Evolutionary conservation across 2,888 invertebrate species (phyloP), one percentile per base, ranked within the genome.

Genomic region (Pachycephus smyrnensis): DNA sequence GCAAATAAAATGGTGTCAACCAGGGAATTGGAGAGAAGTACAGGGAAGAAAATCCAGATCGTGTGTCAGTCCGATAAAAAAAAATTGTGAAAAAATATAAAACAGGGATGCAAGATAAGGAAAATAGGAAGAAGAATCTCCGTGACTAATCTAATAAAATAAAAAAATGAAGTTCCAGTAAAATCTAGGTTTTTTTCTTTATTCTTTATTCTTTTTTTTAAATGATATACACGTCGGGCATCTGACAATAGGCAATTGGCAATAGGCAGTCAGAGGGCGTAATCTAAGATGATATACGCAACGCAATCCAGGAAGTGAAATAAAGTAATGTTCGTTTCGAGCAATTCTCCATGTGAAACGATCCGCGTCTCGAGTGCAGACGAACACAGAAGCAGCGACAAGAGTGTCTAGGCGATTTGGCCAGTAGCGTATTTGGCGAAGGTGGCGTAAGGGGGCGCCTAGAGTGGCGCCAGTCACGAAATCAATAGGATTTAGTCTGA

Each of bases 401-500:
- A 35, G 35, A 35, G 35, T 35, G 35, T 3, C 35, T 35, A 4
- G 35, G 6, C 40, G 40, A 55, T 15, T 55, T 55, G 40, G 40
- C 40, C 40, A 55, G 40, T 55, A 55, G 23, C 40, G 40, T 55
- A 55, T 55, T 55, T 55, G 40, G 40, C 40, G 40, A 55, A 55
- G 40, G 40, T 55, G 40, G 40, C 40, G 40, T 23, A 55, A 55
- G 40, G 40, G 40, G 40, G 40, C 40, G 40, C 40, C 40, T 15
- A 55, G 40, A 55, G 81, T 83, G 81, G 82, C 81, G 83, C 80
- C 82, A 78, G 77, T 80, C 76, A 80, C 78, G 79, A 79, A 83
- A 84, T 84, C 84, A 80, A 84, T 84, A 83, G 80, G 83, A 81
- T 81, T 80, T 82, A 83, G 75, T 75, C 75, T 68, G 75, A 75